Evolutionary conservation across 1,140 invertebrate species (phyloP).

Genomic region (Penaeus chinensis): DNA sequence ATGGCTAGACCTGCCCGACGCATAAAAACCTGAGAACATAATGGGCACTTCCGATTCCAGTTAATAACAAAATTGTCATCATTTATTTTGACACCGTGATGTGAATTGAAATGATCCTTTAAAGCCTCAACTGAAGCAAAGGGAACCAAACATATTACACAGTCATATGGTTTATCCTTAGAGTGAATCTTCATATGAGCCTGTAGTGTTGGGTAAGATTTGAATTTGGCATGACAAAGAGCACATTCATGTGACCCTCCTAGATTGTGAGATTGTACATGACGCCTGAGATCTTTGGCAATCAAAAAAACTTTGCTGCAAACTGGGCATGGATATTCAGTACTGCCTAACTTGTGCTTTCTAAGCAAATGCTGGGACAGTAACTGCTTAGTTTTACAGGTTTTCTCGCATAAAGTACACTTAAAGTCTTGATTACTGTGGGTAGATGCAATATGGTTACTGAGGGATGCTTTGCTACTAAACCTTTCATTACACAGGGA

Average conservation of each 20-base stretch:
- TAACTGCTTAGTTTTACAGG: conserved; percentile 41
- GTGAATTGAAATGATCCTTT: conserved; percentile 14
- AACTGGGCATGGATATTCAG: conserved; percentile 43
- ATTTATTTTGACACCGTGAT: conserved; percentile 33
- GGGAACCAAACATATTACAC: conserved; percentile 42
- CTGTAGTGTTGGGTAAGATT: conserved; percentile 35
- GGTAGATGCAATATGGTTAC: conserved; percentile 28
- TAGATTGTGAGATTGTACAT: conserved; percentile 49
- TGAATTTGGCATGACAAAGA: conserved; percentile 46
- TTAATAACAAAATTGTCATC: conserved; percentile 22
- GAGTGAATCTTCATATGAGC: conserved; percentile 46
- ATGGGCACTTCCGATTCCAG: conserved; percentile 44
- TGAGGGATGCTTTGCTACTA: conserved; percentile 43
- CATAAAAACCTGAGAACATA: conserved; percentile 48
- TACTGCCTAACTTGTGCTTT: conserved; percentile 32
- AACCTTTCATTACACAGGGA: conserved; percentile 37
- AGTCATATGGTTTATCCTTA: conserved; percentile 50
- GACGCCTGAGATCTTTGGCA: conserved; percentile 42
- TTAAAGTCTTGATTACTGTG: conserved; percentile 35
- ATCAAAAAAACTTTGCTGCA: conserved; percentile 46
- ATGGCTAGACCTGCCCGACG: conserved; percentile 25
- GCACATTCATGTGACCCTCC: conserved; percentile 30
- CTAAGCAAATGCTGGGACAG: conserved; percentile 32
- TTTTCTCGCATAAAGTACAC: conserved; percentile 36
- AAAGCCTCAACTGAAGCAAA: conserved; percentile 26